A percentile compares a stretch with the other conserved stretches of the same genome.
Conservation (phyloP, 2,113 vertebrate species). For the Diadophis punctatus region DNA sequence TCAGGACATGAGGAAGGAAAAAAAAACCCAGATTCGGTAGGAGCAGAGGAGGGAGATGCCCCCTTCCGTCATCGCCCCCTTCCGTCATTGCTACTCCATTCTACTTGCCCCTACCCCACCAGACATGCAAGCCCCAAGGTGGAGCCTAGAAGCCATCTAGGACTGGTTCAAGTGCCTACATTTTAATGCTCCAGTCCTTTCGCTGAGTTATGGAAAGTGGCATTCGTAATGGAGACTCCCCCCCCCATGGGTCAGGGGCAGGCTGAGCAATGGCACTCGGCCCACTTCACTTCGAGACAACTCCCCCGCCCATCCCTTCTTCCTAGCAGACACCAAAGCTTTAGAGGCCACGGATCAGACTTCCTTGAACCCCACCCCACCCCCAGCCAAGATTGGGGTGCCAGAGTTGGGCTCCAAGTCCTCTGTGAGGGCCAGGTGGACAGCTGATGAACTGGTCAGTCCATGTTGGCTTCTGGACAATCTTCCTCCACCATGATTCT, state of each 20-base stretch:
- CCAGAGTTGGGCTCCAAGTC: background rate
- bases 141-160: constrained; percentile 4
- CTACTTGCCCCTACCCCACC: background rate
- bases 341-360: background rate
- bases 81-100: background rate
- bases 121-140: background rate
- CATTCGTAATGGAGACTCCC: background rate
- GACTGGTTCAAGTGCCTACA: constrained; percentile 58
- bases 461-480: background rate
- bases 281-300: background rate
- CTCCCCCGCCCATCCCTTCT: background rate
- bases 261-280: background rate
- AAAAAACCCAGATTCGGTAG: background rate
- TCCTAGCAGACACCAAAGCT: constrained; percentile 8
- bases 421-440: background rate
- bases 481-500: background rate
- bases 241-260: background rate
- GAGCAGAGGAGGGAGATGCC: background rate
- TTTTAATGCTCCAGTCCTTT: constrained; percentile 19
- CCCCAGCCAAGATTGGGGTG: too few species aligned
- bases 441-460: background rate
- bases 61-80: background rate
- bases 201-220: background rate
- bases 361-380: background rate
- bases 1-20: background rate